Evolutionary conservation across 1,140 invertebrate genomes (phyloP).

Genomic region (Drosophila ananassae): DNA sequence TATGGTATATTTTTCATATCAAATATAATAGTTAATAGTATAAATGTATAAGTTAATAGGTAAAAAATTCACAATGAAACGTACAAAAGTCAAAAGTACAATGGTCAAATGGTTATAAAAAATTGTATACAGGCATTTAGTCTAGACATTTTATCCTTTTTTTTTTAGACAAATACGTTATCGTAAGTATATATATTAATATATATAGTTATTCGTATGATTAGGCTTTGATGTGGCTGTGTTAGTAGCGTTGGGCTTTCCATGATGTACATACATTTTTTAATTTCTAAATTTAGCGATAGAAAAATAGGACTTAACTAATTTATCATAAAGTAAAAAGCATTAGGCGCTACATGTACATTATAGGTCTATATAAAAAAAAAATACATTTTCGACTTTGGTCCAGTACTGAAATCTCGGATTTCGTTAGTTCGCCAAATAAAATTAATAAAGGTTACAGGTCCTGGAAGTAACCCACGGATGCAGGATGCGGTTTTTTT

Average conservation of each 20-base stretch:
- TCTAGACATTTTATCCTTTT: conserved; percentile 1
- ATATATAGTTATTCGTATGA: conserved; percentile 29
- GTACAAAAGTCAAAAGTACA: conserved; percentile 43
- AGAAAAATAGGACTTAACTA: conserved; percentile 57
- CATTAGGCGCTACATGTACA: conserved; percentile 35
- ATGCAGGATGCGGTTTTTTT: conserved; percentile 12
- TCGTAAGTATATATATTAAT: conserved; percentile 16
- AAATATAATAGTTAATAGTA: conserved; percentile 30
- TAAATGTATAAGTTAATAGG: conserved; percentile 31
- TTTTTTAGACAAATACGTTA: background rate
- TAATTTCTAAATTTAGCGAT: conserved; percentile 41
- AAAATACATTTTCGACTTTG: conserved; percentile 80
- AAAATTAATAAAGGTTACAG: conserved; percentile 9
- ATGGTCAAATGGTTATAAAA: conserved; percentile 47
- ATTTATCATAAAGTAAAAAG: conserved; percentile 70
- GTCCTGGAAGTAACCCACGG: background rate
- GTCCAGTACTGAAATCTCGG: conserved; percentile 80
- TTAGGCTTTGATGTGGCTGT: conserved; percentile 41
- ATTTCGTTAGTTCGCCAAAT: conserved; percentile 75
- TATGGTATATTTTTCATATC: conserved; percentile 34
- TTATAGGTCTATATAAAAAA: conserved; percentile 46
- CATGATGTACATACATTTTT: conserved; percentile 39
- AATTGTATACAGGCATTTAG: conserved; percentile 21
- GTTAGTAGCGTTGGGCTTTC: conserved; percentile 46
- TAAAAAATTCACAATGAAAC: conserved; percentile 64